Conservation (phyloP, 2,113 vertebrate genomes). For the Lonchura striata region DNA sequence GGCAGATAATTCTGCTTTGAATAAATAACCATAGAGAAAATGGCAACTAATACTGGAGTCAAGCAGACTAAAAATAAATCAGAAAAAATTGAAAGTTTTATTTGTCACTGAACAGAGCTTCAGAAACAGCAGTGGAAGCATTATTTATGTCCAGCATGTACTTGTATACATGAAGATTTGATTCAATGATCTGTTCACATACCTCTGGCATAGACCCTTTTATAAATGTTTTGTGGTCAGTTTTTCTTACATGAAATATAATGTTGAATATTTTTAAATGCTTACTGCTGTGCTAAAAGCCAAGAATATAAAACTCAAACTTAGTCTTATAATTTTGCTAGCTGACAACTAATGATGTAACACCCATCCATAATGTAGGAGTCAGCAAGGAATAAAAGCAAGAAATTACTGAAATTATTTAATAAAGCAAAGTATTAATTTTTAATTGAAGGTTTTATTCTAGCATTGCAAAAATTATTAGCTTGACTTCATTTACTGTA, state of each 20-base stretch:
- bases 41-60: neutral
- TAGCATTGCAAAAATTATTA: neutral
- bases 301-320: neutral
- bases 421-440: neutral
- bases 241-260: neutral
- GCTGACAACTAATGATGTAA: neutral
- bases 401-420: neutral
- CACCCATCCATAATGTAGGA: neutral
- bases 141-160: neutral
- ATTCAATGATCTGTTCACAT: neutral
- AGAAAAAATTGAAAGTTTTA: neutral
- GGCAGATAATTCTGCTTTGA: neutral
- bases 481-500: neutral
- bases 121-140: neutral
- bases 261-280: neutral
- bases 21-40: neutral
- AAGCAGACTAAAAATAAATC: neutral
- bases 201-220: accelerated
- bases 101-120: neutral
- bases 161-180: neutral
- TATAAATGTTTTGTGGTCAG: neutral
- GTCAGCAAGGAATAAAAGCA: neutral
- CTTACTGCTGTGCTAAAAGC: neutral
- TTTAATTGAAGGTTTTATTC: neutral
- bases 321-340: neutral